These are phyloP conservation scores for Stomatorhinus ivindoensis DNA, from an alignment of 2,113 vertebrate species.

Conservation along the genomic window DNA sequence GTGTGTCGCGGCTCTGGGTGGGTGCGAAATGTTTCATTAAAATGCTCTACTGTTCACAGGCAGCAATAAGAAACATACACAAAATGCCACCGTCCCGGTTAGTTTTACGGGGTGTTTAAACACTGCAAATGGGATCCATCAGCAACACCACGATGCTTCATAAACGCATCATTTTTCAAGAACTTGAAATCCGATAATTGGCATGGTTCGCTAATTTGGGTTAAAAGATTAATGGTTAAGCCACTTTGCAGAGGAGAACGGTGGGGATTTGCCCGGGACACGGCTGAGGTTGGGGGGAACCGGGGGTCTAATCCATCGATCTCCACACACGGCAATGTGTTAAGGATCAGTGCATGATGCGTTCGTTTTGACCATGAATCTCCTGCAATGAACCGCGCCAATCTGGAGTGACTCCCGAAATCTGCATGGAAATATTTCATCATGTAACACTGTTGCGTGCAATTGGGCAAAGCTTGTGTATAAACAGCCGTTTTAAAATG, in stretches of 20 bases:
- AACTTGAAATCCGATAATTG: background rate
- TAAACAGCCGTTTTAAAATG: background rate
- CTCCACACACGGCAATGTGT: background rate
- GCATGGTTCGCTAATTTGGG: background rate
- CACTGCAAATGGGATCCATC: background rate
- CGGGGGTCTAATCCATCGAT: slow-evolving; percentile 27
- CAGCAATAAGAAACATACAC: background rate
- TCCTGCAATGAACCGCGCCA: background rate
- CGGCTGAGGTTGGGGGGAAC: slow-evolving; percentile 22
- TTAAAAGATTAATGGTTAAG: background rate
- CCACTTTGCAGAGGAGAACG: slow-evolving; percentile 20
- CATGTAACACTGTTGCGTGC: background rate
- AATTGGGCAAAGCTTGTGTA: background rate
- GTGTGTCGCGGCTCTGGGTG: background rate
- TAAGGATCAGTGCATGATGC: background rate
- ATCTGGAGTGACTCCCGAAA: background rate
- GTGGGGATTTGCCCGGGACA: slow-evolving; percentile 33
- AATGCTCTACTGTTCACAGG: background rate
- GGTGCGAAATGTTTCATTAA: background rate
- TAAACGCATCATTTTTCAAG: background rate
- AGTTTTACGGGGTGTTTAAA: background rate
- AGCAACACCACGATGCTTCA: background rate
- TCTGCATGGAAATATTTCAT: background rate
- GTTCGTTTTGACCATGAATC: background rate
- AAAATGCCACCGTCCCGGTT: background rate